Conservation (phyloP, 2,113 vertebrate genomes). For the Paratilapia polleni region DNA sequence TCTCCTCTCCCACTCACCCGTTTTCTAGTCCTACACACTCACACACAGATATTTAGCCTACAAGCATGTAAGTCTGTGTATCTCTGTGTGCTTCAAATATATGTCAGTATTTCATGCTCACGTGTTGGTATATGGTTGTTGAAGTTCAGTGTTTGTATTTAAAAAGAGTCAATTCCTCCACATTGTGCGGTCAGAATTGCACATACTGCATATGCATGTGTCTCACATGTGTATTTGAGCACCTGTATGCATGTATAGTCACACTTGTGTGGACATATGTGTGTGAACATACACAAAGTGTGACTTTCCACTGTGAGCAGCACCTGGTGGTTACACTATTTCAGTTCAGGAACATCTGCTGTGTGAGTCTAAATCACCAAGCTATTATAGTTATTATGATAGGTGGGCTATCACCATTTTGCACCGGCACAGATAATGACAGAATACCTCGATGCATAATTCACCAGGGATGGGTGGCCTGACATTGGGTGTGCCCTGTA, state of each 20-base stretch:
- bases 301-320: slow-evolving; percentile 11
- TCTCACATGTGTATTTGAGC: not conserved
- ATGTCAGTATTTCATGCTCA: not conserved
- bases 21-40: slow-evolving; percentile 20
- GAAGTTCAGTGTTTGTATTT: not conserved
- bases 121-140: not conserved
- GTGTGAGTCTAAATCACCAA: slow-evolving; percentile 57
- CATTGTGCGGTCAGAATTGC: not conserved
- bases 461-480: slow-evolving; percentile 63
- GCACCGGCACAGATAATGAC: slow-evolving; percentile 64
- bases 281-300: not conserved
- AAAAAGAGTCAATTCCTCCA: not conserved
- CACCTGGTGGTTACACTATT: slow-evolving; percentile 41
- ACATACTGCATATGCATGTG: not conserved
- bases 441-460: slow-evolving; percentile 69
- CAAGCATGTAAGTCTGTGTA: not conserved
- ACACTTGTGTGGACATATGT: not conserved
- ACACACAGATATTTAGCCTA: slow-evolving; percentile 1
- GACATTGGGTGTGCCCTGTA: slow-evolving; percentile 53
- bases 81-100: not conserved
- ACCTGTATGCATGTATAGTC: not conserved
- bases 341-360: slow-evolving; percentile 60
- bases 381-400: slow-evolving; percentile 71
- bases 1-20: not conserved
- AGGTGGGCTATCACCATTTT: slow-evolving; percentile 61